Evolutionary conservation across 2,888 invertebrate genomes (phyloP).

Genomic region (Drosophila peninsularis): DNA sequence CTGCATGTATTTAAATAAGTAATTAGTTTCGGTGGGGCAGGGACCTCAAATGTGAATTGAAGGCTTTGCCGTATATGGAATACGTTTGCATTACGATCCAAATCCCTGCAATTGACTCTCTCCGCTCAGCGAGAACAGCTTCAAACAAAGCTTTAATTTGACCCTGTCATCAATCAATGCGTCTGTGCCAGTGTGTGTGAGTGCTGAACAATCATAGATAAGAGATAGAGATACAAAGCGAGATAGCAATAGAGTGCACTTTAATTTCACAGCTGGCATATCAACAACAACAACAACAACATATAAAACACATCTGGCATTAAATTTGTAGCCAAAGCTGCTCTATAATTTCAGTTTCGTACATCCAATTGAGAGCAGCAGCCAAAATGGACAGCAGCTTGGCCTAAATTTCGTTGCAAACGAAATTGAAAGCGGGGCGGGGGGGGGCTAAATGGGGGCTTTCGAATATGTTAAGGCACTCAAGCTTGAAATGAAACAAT

Average conservation of each 20-base stretch:
- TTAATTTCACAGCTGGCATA: constrained; percentile 27
- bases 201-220: constrained; percentile 2
- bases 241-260: constrained; percentile 7
- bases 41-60: constrained; percentile 54
- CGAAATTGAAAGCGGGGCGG: neutral
- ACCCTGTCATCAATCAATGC: constrained; percentile 45
- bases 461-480: constrained; percentile 9
- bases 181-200: neutral
- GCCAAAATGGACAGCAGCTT: constrained; percentile 41
- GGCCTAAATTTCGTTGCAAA: constrained; percentile 31
- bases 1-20: constrained; percentile 71
- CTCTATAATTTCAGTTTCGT: constrained; percentile 36
- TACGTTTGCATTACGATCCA: constrained; percentile 13
- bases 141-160: constrained; percentile 19
- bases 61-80: constrained; percentile 24
- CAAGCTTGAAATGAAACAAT: constrained; percentile 21
- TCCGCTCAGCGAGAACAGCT: constrained; percentile 3
- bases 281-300: constrained; percentile 4
- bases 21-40: constrained; percentile 57
- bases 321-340: constrained; percentile 31
- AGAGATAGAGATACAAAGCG: constrained; percentile 3
- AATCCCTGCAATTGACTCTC: constrained; percentile 44
- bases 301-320: constrained; percentile 40
- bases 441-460: neutral
- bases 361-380: constrained; percentile 29